Evolutionary conservation across 2,797 vertebrate species (phyloP), one percentile per base, ranked within the genome.

Genomic region (Enteromius viviparus): DNA sequence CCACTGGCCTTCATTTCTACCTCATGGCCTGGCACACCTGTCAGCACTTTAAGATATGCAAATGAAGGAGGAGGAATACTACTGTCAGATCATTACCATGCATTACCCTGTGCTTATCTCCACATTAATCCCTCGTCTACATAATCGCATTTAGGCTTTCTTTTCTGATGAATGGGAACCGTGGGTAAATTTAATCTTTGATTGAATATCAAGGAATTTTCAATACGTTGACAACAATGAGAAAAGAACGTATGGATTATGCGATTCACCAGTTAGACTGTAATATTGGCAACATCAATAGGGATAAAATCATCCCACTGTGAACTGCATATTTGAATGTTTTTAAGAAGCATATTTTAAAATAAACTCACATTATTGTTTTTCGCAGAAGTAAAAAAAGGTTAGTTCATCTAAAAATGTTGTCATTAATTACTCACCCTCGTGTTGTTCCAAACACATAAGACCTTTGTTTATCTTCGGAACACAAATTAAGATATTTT

Each of bases 61-160:
- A 98, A 98, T 97, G 93, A 92, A 94, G 87, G 91, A 94, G 95
- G 96, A 96, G 96, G 96, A 96, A 96, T 96, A 96, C 55, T 96
- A 95, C 95, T 96, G 96, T 96, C 94, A 94, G 94, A 94, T 96
- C 96, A 98, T 98, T 97, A 97, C 95, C 96, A 97, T 97, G 96
- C 92, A 97, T 95, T 96, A 96, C 96, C 94, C 90, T 90, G 90
- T 93, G 95, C 95, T 98, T 96, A 96, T 96, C 96, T 96, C 93
- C 89, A 94, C 96, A 97, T 97, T 97, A 97, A 97, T 97, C 96
- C 96, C 95, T 96, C 96, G 95, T 96, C 95, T 97, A 96, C 95
- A 96, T 98, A 97, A 98, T 98, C 95, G 89, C 95, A 96, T 97
- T 97, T 96, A 95, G 95, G 94, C 95, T 94, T 90, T 94, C 94